A percentile compares a stretch with the other conserved stretches of the same genome.
phyloP scores from a whole-genome alignment of 1,140 invertebrate genomes.

The Drosophila ogumai region DNA sequence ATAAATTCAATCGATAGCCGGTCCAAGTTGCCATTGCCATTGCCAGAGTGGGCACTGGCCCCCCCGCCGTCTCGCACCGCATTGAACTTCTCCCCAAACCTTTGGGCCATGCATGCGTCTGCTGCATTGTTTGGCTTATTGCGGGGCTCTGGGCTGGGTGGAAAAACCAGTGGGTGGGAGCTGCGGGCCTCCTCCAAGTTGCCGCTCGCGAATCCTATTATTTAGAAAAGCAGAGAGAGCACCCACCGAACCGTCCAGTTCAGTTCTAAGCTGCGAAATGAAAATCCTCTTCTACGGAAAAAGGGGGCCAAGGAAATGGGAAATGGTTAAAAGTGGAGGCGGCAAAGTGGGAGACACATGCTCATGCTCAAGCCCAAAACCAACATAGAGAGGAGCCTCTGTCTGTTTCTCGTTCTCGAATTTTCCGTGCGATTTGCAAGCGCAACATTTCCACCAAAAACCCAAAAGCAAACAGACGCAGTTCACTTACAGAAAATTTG shows the following conservation, averaged over 20 bases:
- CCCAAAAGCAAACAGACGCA: slow-evolving; percentile 56
- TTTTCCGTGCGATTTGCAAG: slow-evolving; percentile 79
- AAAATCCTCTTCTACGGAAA: slow-evolving; percentile 58
- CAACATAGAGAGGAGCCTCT: slow-evolving; percentile 45
- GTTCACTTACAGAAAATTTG: slow-evolving; percentile 26
- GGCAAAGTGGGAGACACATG: slow-evolving; percentile 39
- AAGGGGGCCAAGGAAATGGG: neutral
- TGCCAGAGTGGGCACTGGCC: slow-evolving; percentile 14
- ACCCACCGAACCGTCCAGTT: slow-evolving; percentile 14
- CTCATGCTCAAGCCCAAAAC: slow-evolving; percentile 76
- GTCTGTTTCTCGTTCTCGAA: slow-evolving; percentile 51
- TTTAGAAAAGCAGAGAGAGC: slow-evolving; percentile 56
- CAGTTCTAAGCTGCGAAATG: slow-evolving; percentile 73
- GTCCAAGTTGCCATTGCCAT: slow-evolving; percentile 45
- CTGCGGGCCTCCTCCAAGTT: slow-evolving; percentile 48
- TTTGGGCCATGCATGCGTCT: slow-evolving; percentile 62
- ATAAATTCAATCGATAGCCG: slow-evolving; percentile 84
- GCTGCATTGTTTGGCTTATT: slow-evolving; percentile 61
- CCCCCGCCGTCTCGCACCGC: slow-evolving; percentile 27
- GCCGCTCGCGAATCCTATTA: slow-evolving; percentile 66
- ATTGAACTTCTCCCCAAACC: slow-evolving; percentile 30
- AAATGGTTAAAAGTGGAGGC: neutral
- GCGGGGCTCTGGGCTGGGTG: neutral
- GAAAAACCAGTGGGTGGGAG: neutral
- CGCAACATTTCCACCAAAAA: slow-evolving; percentile 80